Evolutionary conservation across 1,140 invertebrate genomes (phyloP).

Genomic region (Diprion similis): DNA sequence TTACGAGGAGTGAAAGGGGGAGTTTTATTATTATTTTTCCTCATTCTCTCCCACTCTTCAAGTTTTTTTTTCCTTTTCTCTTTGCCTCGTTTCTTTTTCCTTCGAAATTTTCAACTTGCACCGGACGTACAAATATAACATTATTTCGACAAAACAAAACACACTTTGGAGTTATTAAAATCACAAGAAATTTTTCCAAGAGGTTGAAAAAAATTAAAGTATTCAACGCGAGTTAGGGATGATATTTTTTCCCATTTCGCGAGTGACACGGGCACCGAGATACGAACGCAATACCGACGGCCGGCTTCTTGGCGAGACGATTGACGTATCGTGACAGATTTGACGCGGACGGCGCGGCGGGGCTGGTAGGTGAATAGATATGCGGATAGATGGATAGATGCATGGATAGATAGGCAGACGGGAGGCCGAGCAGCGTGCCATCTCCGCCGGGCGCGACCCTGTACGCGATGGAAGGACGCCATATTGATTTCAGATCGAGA

Average conservation of each 20-base stretch:
- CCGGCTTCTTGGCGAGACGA: no score
- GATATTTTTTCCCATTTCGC: no score
- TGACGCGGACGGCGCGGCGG: not conserved
- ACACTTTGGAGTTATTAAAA: no score
- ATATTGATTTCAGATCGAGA: conserved; percentile 1
- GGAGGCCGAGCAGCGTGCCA: not conserved
- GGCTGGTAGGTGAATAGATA: not conserved
- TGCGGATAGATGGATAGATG: not conserved
- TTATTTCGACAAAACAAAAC: no score
- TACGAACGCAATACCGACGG: no score
- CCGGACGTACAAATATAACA: no score
- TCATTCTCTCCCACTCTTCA: not conserved
- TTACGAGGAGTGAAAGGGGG: not conserved
- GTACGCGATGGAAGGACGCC: not conserved
- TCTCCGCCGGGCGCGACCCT: conserved; percentile 3
- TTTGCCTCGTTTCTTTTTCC: conserved; percentile 1
- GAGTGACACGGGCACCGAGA: not conserved
- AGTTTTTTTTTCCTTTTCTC: conserved; percentile 12
- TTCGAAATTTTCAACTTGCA: not conserved
- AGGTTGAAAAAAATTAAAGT: no score
- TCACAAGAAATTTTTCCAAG: no score
- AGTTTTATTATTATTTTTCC: not conserved
- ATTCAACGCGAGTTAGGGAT: not conserved
- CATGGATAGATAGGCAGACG: not conserved
- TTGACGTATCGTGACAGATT: not conserved